Conservation (phyloP, 2,888 invertebrate genomes). For the Melieria omissa region DNA sequence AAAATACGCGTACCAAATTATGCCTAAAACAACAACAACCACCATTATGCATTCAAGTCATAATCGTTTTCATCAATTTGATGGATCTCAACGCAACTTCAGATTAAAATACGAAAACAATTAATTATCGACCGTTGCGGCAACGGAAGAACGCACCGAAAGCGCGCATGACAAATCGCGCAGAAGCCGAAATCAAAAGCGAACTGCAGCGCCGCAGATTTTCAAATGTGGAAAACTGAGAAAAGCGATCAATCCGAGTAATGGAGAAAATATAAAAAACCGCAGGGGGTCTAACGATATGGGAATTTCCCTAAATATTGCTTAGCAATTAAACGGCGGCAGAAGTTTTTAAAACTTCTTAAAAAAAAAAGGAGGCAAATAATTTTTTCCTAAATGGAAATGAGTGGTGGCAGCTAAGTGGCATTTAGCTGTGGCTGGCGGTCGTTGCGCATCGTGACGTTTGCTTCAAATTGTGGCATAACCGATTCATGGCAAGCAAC, state of each 20-base stretch:
- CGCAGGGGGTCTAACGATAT: background rate
- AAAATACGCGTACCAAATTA: conserved; percentile 1
- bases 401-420: conserved; percentile 24
- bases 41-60: no score
- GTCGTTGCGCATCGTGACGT: background rate
- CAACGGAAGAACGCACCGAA: conserved; percentile 1
- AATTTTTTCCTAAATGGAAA: no score
- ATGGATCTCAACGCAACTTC: conserved; percentile 28
- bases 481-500: background rate
- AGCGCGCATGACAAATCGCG: conserved; percentile 20
- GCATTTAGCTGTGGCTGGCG: conserved; percentile 21
- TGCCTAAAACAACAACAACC: no score
- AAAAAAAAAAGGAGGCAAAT: no score
- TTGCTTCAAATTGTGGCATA: background rate
- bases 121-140: conserved; percentile 33
- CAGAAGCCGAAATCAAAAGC: background rate
- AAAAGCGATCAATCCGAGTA: conserved; percentile 13
- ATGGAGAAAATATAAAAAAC: background rate
- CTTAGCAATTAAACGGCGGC: conserved; percentile 20
- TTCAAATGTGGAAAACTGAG: conserved; percentile 27
- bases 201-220: conserved; percentile 10
- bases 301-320: conserved; percentile 26
- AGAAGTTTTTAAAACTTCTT: background rate
- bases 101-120: conserved; percentile 32
- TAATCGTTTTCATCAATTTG: conserved; percentile 21